These are phyloP conservation scores for Hyperoodon ampullatus DNA, from an alignment of 2,113 vertebrate species.

Conservation along the genomic window DNA sequence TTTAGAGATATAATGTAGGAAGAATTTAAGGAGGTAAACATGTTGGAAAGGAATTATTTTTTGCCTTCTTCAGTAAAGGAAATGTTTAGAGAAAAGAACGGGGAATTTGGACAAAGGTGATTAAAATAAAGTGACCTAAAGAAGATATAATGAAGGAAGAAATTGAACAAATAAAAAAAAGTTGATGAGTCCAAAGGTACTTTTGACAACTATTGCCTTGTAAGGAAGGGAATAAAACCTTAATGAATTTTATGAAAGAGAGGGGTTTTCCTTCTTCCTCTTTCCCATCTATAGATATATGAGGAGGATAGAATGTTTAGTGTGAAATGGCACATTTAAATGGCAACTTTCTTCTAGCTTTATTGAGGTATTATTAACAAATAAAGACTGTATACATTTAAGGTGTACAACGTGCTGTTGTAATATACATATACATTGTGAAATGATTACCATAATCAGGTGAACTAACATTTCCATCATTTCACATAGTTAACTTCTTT, in stretches of 20 bases:
- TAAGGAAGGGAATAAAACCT: neutral
- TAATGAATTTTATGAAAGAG: neutral
- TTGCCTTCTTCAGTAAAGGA: neutral
- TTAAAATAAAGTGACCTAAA: neutral
- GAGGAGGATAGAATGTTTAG: neutral
- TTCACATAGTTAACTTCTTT: neutral
- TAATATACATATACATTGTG: neutral
- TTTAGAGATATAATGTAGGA: neutral
- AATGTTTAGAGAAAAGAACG: neutral
- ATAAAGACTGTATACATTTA: neutral
- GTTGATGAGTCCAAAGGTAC: neutral
- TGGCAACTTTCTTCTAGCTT: neutral
- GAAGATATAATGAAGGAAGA: neutral
- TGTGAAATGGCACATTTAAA: neutral
- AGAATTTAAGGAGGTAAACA: neutral
- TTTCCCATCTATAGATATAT: neutral
- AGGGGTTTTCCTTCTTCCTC: neutral
- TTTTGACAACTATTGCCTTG: neutral
- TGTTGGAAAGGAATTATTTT: neutral
- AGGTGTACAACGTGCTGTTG: neutral
- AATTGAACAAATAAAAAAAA: neutral
- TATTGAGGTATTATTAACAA: neutral
- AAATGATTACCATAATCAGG: neutral
- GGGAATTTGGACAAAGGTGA: neutral
- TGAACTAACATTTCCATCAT: neutral